Percentiles rank a stretch among this genome's conserved stretches.
These are phyloP conservation scores for Baryphthengus martii DNA, from an alignment of 2,113 vertebrate genomes.

Conservation along the genomic window DNA sequence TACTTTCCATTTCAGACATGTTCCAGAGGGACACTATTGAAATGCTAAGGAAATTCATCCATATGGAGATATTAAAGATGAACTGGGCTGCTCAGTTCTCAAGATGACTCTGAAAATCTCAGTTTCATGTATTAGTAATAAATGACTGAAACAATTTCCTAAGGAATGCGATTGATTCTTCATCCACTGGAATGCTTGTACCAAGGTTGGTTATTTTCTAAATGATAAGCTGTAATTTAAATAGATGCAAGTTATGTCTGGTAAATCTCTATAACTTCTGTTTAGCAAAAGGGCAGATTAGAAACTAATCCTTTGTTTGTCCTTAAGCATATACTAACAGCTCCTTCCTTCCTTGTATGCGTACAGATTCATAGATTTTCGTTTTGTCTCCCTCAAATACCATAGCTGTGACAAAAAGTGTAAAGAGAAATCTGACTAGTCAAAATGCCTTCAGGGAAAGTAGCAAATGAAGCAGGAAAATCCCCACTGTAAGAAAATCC, in stretches of 20 bases:
- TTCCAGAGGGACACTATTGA: not conserved
- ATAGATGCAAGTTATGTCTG: conserved; percentile 11
- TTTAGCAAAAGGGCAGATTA: conserved; percentile 29
- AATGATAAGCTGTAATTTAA: conserved; percentile 10
- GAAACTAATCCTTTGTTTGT: conserved; percentile 33
- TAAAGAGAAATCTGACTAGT: not conserved
- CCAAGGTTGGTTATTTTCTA: conserved; percentile 3
- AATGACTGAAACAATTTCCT: not conserved
- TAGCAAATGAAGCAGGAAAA: conserved; percentile 38
- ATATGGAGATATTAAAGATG: not conserved
- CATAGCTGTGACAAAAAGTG: not conserved
- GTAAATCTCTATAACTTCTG: conserved; percentile 24
- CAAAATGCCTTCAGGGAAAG: not conserved
- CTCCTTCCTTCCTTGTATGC: not conserved
- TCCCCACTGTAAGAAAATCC: conserved; percentile 26
- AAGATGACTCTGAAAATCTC: not conserved
- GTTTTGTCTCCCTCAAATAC: not conserved
- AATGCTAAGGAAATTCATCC: not conserved
- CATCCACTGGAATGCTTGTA: not conserved
- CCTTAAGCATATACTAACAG: not conserved
- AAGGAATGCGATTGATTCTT: not conserved
- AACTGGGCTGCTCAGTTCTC: not conserved
- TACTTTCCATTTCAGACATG: not conserved
- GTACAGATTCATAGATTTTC: not conserved
- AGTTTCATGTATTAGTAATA: not conserved